phyloP scores from a whole-genome alignment of 1,140 invertebrate species.

The Cylas formicarius region DNA sequence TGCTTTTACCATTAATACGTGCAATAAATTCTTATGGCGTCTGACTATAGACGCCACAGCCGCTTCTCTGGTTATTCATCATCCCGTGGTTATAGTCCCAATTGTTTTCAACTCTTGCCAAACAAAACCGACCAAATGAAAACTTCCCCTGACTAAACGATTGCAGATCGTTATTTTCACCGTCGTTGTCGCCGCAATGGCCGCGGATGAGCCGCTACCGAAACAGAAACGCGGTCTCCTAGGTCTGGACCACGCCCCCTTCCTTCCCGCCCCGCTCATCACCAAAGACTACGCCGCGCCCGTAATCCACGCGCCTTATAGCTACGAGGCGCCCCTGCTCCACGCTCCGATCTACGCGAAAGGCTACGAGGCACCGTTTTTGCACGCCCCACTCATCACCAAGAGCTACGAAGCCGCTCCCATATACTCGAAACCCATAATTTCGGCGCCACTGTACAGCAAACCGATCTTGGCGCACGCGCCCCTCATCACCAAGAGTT shows the following conservation, averaged over 20 bases:
- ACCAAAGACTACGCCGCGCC: constrained; percentile 20
- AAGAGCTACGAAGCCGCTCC: constrained; percentile 1
- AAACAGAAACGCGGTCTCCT: constrained; percentile 26
- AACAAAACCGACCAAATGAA: too few relatives aligned
- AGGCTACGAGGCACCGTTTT: neutral
- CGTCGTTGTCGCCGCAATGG: constrained; percentile 17
- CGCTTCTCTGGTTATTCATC: too few relatives aligned
- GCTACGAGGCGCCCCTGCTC: neutral
- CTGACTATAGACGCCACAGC: too few relatives aligned
- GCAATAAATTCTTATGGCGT: too few relatives aligned
- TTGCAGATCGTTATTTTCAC: constrained; percentile 20
- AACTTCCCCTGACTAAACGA: too few relatives aligned
- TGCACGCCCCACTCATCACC: neutral
- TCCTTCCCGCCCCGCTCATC: constrained; percentile 14
- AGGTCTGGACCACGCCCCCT: constrained; percentile 19
- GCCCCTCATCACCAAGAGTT: too few relatives aligned
- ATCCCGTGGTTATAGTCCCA: too few relatives aligned
- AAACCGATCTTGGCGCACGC: neutral
- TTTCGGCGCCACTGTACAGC: neutral
- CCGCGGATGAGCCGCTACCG: constrained; percentile 16
- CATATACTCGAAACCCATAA: neutral
- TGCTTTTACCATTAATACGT: too few relatives aligned
- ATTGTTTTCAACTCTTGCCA: too few relatives aligned
- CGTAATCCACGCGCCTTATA: constrained; percentile 11
- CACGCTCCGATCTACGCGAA: neutral